Conservation (phyloP, 2,797 vertebrate species). For the Centropyge bicolor region DNA sequence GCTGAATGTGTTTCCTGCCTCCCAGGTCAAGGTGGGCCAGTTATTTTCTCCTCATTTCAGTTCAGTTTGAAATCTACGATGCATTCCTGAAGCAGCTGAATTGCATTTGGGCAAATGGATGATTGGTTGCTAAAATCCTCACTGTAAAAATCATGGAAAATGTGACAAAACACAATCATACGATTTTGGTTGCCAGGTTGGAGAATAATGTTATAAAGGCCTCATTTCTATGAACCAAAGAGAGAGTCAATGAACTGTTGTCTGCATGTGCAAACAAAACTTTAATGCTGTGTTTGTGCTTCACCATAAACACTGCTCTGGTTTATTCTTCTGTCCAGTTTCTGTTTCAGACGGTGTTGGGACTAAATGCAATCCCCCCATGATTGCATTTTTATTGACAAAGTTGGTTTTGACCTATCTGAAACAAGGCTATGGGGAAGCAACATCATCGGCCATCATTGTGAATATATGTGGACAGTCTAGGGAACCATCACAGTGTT, state of each 20-base stretch:
- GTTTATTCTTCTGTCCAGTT: neutral
- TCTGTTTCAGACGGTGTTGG: neutral
- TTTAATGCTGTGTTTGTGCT: conserved; percentile 2
- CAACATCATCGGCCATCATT: conserved; percentile 16
- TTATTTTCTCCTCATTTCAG: neutral
- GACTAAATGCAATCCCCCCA: conserved; percentile 22
- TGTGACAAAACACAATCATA: neutral
- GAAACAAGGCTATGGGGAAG: conserved; percentile 7
- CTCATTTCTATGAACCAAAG: neutral
- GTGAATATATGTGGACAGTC: conserved; percentile 6
- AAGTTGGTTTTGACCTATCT: conserved; percentile 1
- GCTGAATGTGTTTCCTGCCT: neutral
- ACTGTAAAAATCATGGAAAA: neutral
- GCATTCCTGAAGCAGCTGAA: neutral
- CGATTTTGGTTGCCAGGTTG: neutral
- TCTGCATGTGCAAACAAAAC: neutral
- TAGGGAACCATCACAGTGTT: conserved; percentile 8
- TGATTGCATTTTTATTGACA: conserved; percentile 38
- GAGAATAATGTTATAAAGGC: neutral
- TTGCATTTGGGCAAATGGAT: neutral
- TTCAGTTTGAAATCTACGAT: neutral
- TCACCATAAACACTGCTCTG: neutral
- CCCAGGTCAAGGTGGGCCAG: neutral
- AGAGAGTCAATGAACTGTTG: neutral
- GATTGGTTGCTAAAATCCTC: neutral